Percentiles rank a stretch among this genome's conserved stretches.
phyloP scores from a whole-genome alignment of 2,113 vertebrate species.

The Edolisoma coerulescens region DNA sequence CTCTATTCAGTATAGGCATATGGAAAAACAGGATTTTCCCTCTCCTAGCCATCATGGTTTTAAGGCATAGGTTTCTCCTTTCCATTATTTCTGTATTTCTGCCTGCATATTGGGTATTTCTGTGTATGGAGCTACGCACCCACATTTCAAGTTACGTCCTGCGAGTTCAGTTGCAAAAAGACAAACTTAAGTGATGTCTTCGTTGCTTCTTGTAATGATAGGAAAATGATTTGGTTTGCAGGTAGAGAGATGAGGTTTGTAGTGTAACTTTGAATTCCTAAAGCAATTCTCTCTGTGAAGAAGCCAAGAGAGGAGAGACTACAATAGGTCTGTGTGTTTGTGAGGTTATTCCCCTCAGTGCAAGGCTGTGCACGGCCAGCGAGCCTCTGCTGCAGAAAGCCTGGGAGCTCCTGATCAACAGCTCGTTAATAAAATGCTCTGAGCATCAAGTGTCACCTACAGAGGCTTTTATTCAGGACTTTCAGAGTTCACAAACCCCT shows the following conservation, averaged over 20 bases:
- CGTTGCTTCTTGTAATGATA: not conserved
- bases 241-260: not conserved
- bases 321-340: rapidly evolving
- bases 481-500: not conserved
- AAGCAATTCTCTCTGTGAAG: not conserved
- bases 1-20: not conserved
- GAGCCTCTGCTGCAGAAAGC: not conserved
- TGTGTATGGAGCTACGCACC: not conserved
- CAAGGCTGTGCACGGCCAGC: rapidly evolving
- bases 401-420: not conserved
- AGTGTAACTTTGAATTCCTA: not conserved
- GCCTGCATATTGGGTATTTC: not conserved
- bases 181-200: not conserved
- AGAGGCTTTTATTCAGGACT: not conserved
- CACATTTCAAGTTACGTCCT: not conserved
- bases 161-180: not conserved
- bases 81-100: not conserved
- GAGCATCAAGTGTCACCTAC: rapidly evolving
- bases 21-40: not conserved
- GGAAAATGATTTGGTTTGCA: not conserved
- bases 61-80: not conserved
- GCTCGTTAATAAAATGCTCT: not conserved
- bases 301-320: not conserved
- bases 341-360: rapidly evolving
- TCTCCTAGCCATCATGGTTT: not conserved